A percentile compares a stretch with the other conserved stretches of the same genome.
These are phyloP conservation scores for Cantharis lateralis DNA, from an alignment of 2,888 invertebrate species.

Conservation along the genomic window DNA sequence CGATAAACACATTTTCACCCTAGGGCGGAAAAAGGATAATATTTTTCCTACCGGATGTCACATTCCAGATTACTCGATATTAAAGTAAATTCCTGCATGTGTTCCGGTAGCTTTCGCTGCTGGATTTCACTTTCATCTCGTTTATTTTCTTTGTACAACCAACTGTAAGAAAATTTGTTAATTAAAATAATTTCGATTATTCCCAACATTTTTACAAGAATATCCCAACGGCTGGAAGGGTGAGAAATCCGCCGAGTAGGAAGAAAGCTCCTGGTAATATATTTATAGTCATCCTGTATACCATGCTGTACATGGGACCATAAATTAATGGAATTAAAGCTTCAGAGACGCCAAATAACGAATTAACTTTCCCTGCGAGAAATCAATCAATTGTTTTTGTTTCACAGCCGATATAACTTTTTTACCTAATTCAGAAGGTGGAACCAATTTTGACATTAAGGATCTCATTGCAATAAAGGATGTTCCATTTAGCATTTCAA, in stretches of 20 bases:
- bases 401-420: not conserved
- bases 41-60: too few relatives aligned
- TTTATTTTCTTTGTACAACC: not conserved
- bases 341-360: constrained; percentile 49
- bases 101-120: too few relatives aligned
- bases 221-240: constrained; percentile 44
- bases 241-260: constrained; percentile 44
- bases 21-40: too few relatives aligned
- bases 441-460: constrained; percentile 61
- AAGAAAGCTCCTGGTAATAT: constrained; percentile 48
- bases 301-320: constrained; percentile 47
- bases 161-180: not conserved
- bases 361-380: constrained; percentile 56
- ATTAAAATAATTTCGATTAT: not conserved
- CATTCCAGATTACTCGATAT: too few relatives aligned
- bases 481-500: constrained; percentile 56
- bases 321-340: constrained; percentile 49
- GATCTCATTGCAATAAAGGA: constrained; percentile 62
- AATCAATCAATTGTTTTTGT: constrained; percentile 4
- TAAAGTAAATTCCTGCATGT: too few relatives aligned
- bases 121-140: not conserved
- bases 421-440: constrained; percentile 61
- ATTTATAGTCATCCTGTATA: constrained; percentile 45
- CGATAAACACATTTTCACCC: too few relatives aligned
- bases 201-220: constrained; percentile 40